Conservation (phyloP, 2,113 vertebrate species). For the Solea solea region DNA sequence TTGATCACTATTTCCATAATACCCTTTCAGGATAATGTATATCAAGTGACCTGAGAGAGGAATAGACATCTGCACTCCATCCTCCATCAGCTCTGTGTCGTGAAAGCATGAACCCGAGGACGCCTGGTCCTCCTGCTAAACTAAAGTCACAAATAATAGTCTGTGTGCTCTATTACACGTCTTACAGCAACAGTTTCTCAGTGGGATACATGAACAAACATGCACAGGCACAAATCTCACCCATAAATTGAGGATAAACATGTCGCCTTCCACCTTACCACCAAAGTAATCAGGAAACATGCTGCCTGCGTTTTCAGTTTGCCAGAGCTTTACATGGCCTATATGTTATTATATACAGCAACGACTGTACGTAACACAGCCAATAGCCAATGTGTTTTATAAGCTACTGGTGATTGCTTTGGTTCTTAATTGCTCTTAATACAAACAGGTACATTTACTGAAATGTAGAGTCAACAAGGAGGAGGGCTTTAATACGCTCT, state of each 20-base stretch:
- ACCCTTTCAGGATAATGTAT: too few relatives aligned
- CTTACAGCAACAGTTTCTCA: slow-evolving; percentile 13
- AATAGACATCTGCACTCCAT: too few relatives aligned
- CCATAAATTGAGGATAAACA: slow-evolving; percentile 44
- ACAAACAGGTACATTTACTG: slow-evolving; percentile 12
- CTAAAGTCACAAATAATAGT: slow-evolving; percentile 2
- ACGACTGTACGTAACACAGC: slow-evolving; percentile 21
- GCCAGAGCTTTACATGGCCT: slow-evolving; percentile 21
- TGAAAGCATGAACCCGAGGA: background rate
- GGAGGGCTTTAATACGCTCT: slow-evolving; percentile 27
- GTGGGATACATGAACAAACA: slow-evolving; percentile 18
- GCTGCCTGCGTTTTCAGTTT: slow-evolving; percentile 26
- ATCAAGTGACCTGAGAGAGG: too few relatives aligned
- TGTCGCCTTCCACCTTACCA: slow-evolving; percentile 36
- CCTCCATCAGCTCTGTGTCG: too few relatives aligned
- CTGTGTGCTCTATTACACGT: slow-evolving; percentile 1
- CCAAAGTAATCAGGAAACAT: slow-evolving; percentile 30
- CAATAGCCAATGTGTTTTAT: slow-evolving; percentile 17
- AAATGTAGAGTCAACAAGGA: background rate
- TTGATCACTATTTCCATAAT: background rate
- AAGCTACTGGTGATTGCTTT: slow-evolving; percentile 12
- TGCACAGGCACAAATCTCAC: slow-evolving; percentile 18
- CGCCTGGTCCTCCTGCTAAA: background rate
- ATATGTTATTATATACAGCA: slow-evolving; percentile 37
- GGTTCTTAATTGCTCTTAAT: too few relatives aligned